These are phyloP conservation scores for Cryptocephalus primarius DNA, from an alignment of 2,888 invertebrate genomes.

Conservation along the genomic window DNA sequence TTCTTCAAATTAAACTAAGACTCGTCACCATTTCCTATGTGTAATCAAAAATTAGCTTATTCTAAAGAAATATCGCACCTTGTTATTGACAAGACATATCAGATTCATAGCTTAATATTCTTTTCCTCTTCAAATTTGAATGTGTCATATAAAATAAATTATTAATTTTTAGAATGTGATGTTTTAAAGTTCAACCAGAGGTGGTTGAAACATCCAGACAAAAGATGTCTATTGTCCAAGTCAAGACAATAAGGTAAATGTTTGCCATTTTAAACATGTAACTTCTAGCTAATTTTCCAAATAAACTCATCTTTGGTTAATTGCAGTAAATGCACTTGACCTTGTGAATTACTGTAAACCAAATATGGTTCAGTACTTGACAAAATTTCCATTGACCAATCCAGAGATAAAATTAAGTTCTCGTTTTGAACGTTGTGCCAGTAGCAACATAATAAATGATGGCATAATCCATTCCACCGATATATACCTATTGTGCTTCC, in stretches of 20 bases:
- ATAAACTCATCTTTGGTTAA: conserved; percentile 32
- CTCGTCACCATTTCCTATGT: too few species aligned
- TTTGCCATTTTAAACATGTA: conserved; percentile 55
- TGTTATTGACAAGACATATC: too few species aligned
- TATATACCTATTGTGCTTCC: conserved; percentile 57
- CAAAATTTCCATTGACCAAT: conserved; percentile 66
- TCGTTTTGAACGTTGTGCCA: conserved; percentile 30
- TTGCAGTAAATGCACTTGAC: conserved; percentile 49
- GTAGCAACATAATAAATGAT: conserved; percentile 35
- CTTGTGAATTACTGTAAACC: conserved; percentile 71
- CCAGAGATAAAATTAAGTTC: conserved; percentile 63
- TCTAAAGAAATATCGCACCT: too few species aligned
- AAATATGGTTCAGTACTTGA: conserved; percentile 38
- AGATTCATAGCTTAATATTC: too few species aligned
- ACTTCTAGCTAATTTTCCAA: too few species aligned
- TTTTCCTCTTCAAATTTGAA: too few species aligned
- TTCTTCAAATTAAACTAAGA: too few species aligned
- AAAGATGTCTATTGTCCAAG: too few species aligned
- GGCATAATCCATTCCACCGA: conserved; percentile 34
- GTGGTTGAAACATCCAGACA: conserved; percentile 1
- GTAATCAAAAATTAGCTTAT: too few species aligned
- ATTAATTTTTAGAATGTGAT: too few species aligned
- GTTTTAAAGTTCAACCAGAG: conserved; percentile 1
- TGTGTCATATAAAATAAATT: too few species aligned
- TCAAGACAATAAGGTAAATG: too few species aligned